Conservation (phyloP, 2,113 vertebrate genomes). For the Nycticebus coucang region DNA sequence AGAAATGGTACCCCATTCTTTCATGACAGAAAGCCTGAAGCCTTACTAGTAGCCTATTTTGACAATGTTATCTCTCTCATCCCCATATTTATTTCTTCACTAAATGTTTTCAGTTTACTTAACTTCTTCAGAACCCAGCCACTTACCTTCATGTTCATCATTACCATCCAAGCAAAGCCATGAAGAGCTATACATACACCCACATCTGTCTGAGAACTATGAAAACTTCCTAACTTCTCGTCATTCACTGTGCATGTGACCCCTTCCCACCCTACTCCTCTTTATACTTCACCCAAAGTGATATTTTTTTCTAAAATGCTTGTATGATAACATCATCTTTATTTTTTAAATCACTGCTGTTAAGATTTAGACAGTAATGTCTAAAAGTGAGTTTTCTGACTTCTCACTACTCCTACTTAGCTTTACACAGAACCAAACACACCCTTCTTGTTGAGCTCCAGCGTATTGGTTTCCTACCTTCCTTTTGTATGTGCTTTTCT, state of each 20-base stretch:
- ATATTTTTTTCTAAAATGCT: background rate
- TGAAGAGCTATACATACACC: background rate
- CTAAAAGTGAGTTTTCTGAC: background rate
- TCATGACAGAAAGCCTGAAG: background rate
- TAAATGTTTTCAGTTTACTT: background rate
- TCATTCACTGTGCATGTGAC: background rate
- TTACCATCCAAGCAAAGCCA: background rate
- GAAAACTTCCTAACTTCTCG: background rate
- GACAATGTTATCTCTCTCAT: background rate
- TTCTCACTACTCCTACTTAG: background rate
- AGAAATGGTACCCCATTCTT: background rate
- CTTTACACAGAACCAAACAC: background rate
- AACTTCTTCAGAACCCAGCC: background rate
- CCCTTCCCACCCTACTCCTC: background rate
- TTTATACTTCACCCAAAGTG: background rate
- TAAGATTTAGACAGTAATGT: background rate
- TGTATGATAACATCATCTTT: background rate
- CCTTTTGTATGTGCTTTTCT: background rate
- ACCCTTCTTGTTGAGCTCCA: no score
- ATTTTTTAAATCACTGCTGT: background rate
- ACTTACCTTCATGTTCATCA: background rate
- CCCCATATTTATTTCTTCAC: background rate
- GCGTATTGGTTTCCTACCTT: background rate
- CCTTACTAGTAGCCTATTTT: background rate
- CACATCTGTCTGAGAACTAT: background rate